These are phyloP conservation scores for Bovichtus variegatus DNA, from an alignment of 2,797 vertebrate genomes.

Conservation along the genomic window DNA sequence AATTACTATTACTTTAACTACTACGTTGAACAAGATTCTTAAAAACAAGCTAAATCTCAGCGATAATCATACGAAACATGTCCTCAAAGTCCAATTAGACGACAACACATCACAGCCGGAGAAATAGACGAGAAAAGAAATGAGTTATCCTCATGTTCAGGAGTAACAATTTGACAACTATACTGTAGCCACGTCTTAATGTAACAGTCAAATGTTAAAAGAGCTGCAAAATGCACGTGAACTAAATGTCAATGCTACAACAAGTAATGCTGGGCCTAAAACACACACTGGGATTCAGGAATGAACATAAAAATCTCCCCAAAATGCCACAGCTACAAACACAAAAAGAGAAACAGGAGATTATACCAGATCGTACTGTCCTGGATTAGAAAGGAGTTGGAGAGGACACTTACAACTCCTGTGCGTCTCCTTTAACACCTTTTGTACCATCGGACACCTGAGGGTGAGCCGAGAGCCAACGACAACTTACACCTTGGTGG, in stretches of 20 bases:
- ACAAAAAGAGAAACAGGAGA: background rate
- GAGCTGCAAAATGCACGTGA: background rate
- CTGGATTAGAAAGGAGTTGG: conserved; percentile 19
- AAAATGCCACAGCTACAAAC: background rate
- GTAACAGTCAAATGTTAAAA: background rate
- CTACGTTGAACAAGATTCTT: background rate
- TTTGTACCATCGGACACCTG: conserved; percentile 51
- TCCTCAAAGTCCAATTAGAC: background rate
- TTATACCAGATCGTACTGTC: conserved; percentile 19
- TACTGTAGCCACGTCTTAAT: background rate
- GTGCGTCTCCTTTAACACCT: conserved; percentile 59
- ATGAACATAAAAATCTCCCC: background rate
- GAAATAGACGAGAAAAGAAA: background rate
- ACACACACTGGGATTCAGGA: background rate
- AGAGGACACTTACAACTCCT: conserved; percentile 38
- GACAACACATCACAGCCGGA: background rate
- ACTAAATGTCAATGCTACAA: background rate
- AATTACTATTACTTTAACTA: background rate
- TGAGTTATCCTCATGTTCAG: no score
- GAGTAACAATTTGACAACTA: background rate
- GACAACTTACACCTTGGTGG: conserved; percentile 2
- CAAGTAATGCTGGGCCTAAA: background rate
- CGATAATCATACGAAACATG: background rate
- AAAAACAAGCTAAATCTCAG: background rate
- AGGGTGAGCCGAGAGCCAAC: conserved; percentile 29